Base-by-base conservation (phyloP, 2,797 vertebrate species). In the Ctenosaura bakeri region DNA sequence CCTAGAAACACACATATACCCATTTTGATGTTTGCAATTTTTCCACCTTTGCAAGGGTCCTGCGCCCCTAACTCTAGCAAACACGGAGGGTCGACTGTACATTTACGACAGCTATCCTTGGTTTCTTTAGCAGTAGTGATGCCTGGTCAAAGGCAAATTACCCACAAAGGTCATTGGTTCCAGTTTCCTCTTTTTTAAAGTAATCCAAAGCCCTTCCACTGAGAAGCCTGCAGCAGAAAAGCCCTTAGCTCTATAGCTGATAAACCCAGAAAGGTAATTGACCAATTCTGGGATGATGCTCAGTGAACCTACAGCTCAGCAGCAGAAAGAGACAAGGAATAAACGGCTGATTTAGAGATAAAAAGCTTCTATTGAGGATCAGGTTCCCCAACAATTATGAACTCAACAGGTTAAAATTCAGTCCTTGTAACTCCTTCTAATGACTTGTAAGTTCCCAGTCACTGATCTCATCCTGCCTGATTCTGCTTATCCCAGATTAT, bases 221-320 rank as follows among this genome's bases (percentile, higher is more conserved):
- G 87, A 26, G 4, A 24, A 42, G n/a, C 50, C 38, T 2, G 16
- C 22, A 46, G 9, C 56, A 24, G 54, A 87, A 86, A 77, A n/a
- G 16, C 52, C 8, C 13, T 29, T 46, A 59, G 26, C 5, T 22
- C 16, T 32, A 42, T 10, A 59, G 42, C 13, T 32, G 24, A 88
- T 38, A 82, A 59, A 73, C 52, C 59, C 80, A 24, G 35, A n/a
- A 88, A 74, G 79, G 26, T 24, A 88, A 88, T 74, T 16, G 50
- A 46, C 35, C 26, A 14, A 20, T 88, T 32, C 52, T 83, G 32
- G 64, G 22, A 8, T 4, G 14, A 73, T 20, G 16, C 24, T 54
- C 14, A 18, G 9, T 22, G 42, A 59, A 82, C 5, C 2, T 82
- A 14, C 32, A 32, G 54, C 26, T 9, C 18, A 73, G 52, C 18